Evolutionary conservation across 1,140 invertebrate species (phyloP), one percentile per base, ranked within the genome.

Genomic region (Bombus turneri): DNA sequence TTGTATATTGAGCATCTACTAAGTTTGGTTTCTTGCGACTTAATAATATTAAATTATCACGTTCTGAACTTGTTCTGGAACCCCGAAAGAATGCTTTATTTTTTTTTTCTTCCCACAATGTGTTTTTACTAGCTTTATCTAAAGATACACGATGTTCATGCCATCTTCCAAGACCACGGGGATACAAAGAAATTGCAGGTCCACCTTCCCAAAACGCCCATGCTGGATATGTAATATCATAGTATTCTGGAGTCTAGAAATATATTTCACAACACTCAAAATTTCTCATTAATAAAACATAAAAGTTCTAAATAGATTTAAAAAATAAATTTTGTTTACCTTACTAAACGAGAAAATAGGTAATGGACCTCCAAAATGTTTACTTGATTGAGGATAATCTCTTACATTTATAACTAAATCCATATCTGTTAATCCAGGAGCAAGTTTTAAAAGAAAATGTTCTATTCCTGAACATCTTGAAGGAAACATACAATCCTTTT

Each of bases 181-280:
- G 99, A 95, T 99, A 99, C 13, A 99, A 94, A 71, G 97, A 97
- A 88, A 99, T 99, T 6, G 99, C 99, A 68, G 99, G 99, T 3
- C 99, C 99, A 71, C 99, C 99, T 95, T 98, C 98, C 98, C 98
- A 99, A 95, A 99, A 99, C 53, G 98, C 97, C 99, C 99, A 99
- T 0, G 99, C 98, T 73, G 99, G 99, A 96, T 99, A 99, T 96
- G 97, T 98, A 83, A 99, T 99, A 93, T 99, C 99, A 93, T 96
- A 96, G 95, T 98, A 98, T 31, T 98, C 97, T 73, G 94, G 92
- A 28, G 97, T 98, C 96, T 98, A 88, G 69, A 94, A 95, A 91
- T 85, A 90, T 5, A 89, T 89, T 86, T 81, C 43, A 66, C 47
- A 81, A 81, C 5, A 53, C 59, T 64, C 59, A 53, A 39, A 88